Evolutionary conservation across 2,797 vertebrate genomes (phyloP), one percentile per base, ranked within the genome.

Genomic region (Sphaeramia orbicularis): DNA sequence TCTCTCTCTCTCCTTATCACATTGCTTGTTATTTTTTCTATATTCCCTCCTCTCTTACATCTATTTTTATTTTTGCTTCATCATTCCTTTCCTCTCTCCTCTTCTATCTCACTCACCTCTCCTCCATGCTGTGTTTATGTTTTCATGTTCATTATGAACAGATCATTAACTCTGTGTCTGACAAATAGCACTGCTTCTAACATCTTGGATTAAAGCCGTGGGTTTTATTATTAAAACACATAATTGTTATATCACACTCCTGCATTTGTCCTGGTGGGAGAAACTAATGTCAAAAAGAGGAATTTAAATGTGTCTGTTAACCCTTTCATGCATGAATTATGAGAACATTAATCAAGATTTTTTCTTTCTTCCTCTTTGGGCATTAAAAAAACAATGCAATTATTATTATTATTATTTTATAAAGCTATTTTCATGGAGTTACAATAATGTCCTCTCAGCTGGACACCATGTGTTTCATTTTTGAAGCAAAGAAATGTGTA

Each of bases 171-270:
- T 56, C 59, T 9, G 48, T 42, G 52, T 55, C 42, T 78, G 62
- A 79, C 16, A 69, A 80, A 77, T 54, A 38, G 10, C 48, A 4
- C 18, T 49, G 1, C 60, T 50, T 56, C 65, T 80, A 68, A 76
- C 55, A 66, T 64, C 74, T 49, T 42, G 15, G 77, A 82, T 86
- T 78, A 82, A 78, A 54, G 66, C 38, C 78, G 73, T 63, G 72
- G 63, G n/a, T 37, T 60, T 47, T 57, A 56, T 76, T 72, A 68
- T 79, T 70, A 75, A 76, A 73, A 78, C 61, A 42, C 27, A 45
- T 51, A 53, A 32, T 47, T 18, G 78, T 81, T 13, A 6, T 74
- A 24, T 9, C 16, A 43, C 65, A 49, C 30, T 62, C 27, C 54
- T 76, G 44, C 3, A 1, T 56, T 42, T 53, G 4, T 56, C n/a